Evolutionary conservation across 2,113 vertebrate genomes (phyloP).

Genomic region (Arizona elegans): DNA sequence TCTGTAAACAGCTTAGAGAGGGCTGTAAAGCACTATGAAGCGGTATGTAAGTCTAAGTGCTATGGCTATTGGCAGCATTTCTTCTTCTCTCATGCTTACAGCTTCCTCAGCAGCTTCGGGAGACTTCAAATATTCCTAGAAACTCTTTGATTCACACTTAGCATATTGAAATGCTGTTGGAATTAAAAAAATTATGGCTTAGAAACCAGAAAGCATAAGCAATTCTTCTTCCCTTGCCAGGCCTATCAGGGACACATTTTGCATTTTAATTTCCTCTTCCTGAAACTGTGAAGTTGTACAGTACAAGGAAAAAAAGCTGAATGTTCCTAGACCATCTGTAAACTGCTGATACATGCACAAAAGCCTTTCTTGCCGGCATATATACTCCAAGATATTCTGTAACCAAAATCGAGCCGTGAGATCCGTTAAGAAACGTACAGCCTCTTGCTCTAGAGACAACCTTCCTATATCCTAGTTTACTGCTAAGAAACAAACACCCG

Average conservation of each 20-base stretch:
- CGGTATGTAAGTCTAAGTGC: too few relatives aligned
- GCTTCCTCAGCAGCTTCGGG: neutral
- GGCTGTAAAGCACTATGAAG: too few relatives aligned
- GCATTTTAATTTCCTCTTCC: neutral
- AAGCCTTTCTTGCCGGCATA: neutral
- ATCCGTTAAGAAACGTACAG: constrained; percentile 49
- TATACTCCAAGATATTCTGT: constrained; percentile 20
- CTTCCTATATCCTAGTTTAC: constrained; percentile 26
- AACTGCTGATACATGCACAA: constrained; percentile 12
- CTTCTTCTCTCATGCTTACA: neutral
- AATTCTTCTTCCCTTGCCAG: neutral
- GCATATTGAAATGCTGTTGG: neutral
- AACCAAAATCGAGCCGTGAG: neutral
- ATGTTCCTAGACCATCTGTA: neutral
- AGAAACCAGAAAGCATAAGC: neutral
- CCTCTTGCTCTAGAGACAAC: constrained; percentile 46
- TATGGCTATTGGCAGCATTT: neutral
- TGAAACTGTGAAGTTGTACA: neutral
- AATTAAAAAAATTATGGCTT: neutral
- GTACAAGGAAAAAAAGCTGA: neutral
- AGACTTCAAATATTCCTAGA: neutral
- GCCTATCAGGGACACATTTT: neutral
- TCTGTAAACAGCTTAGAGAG: too few relatives aligned
- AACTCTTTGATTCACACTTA: neutral
- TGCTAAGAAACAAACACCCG: constrained; percentile 39